Evolutionary conservation across 2,888 invertebrate genomes (phyloP).

Genomic region (Metallyticus violacea): DNA sequence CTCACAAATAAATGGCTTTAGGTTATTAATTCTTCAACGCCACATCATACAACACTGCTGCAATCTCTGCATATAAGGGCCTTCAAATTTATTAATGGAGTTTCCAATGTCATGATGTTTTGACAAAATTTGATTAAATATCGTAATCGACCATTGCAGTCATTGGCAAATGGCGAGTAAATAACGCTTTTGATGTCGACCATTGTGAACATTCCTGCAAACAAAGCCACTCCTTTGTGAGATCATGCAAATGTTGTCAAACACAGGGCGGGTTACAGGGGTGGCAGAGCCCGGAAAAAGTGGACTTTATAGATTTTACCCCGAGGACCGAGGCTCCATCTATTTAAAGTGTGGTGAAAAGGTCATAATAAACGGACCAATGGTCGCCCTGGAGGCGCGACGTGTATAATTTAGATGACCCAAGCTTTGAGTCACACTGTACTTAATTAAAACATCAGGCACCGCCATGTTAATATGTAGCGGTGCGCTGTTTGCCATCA

Average conservation of each 20-base stretch:
- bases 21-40: background rate
- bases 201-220: background rate
- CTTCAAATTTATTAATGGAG: background rate
- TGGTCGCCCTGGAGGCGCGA: background rate
- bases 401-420: background rate
- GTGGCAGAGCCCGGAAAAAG: background rate
- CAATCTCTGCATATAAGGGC: background rate
- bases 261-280: background rate
- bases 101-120: background rate
- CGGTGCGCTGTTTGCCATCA: background rate
- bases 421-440: background rate
- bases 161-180: background rate
- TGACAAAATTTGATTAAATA: background rate
- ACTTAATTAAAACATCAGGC: background rate
- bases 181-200: background rate
- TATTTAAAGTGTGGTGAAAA: background rate
- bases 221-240: background rate
- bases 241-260: background rate
- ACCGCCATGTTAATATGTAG: background rate
- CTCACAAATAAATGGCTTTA: no score
- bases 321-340: background rate
- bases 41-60: no score
- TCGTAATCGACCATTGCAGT: background rate
- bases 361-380: background rate
- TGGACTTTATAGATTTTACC: background rate